phyloP scores from a whole-genome alignment of 2,888 invertebrate genomes.

The Papilio demoleus region DNA sequence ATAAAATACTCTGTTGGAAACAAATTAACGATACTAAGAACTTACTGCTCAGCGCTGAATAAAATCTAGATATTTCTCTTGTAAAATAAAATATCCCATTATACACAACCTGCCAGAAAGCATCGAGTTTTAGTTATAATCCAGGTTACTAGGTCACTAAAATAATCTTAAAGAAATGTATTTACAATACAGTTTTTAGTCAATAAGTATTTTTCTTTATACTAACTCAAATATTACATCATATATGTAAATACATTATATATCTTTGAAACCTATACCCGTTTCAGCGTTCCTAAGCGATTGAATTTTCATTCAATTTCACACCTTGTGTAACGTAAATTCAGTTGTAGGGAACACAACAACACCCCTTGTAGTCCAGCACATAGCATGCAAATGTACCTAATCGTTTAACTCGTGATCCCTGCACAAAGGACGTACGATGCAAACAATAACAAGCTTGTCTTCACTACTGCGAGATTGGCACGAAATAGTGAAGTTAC shows the following conservation, averaged over 20 bases:
- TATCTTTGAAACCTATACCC: neutral
- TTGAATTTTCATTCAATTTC: conserved; percentile 17
- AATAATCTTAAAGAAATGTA: conserved; percentile 14
- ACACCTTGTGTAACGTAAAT: neutral
- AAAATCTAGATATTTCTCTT: conserved; percentile 29
- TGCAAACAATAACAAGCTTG: conserved; percentile 40
- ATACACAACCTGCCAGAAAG: conserved; percentile 21
- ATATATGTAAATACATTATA: neutral
- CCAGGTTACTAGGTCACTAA: conserved; percentile 15
- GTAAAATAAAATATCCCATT: conserved; percentile 36
- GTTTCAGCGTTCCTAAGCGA: neutral
- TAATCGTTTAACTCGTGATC: conserved; percentile 39
- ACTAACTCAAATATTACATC: too few species aligned
- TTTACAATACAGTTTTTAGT: neutral
- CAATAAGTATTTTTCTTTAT: neutral
- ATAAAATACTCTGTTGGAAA: conserved; percentile 21
- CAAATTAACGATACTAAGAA: conserved; percentile 26
- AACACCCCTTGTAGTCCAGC: conserved; percentile 3
- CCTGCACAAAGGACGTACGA: conserved; percentile 34
- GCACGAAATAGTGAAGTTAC: conserved; percentile 53
- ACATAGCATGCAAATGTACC: conserved; percentile 37
- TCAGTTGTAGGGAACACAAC: conserved; percentile 16
- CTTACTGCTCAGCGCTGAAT: conserved; percentile 13
- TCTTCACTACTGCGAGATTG: conserved; percentile 30
- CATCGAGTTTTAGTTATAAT: conserved; percentile 32